Percentiles rank a stretch among this genome's conserved stretches.
These are phyloP conservation scores for Neoniphon sammara DNA, from an alignment of 2,797 vertebrate genomes.

Conservation along the genomic window DNA sequence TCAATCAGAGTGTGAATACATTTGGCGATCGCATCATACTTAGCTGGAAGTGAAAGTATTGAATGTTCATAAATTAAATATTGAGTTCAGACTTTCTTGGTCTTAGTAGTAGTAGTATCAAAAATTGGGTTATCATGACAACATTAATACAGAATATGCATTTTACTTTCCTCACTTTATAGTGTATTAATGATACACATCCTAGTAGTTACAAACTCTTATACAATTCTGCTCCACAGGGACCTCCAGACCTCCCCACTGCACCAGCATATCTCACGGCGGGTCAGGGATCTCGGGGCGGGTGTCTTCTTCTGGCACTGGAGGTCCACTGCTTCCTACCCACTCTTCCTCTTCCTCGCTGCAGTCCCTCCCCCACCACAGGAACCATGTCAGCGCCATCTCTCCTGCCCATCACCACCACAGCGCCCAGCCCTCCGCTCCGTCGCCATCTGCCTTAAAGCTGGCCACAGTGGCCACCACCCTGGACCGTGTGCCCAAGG, in stretches of 20 bases:
- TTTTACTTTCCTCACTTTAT: not conserved
- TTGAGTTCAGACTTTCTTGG: too few species aligned
- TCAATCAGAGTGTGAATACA: too few species aligned
- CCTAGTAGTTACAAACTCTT: not conserved
- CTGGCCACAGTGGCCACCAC: conserved; percentile 91
- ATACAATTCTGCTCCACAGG: conserved; percentile 69
- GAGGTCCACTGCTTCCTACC: conserved; percentile 24
- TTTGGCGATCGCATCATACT: too few species aligned
- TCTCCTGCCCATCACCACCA: conserved; percentile 89
- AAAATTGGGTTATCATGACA: too few species aligned
- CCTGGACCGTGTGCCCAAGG: conserved; percentile 92
- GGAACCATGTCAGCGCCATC: conserved; percentile 88
- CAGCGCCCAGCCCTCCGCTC: conserved; percentile 88
- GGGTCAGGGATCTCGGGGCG: conserved; percentile 65
- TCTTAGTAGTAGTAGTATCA: too few species aligned
- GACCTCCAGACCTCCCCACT: conserved; percentile 87
- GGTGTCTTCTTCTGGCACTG: conserved; percentile 35
- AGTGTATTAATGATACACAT: not conserved
- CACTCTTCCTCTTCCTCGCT: conserved; percentile 83
- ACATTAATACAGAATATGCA: too few species aligned
- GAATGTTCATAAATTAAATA: too few species aligned
- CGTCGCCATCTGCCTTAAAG: conserved; percentile 94
- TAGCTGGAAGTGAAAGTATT: too few species aligned
- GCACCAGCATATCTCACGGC: conserved; percentile 86
- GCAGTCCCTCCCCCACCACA: conserved; percentile 88